Evolutionary conservation across 1,140 invertebrate genomes (phyloP).

Genomic region (Calephelis virginiensis): DNA sequence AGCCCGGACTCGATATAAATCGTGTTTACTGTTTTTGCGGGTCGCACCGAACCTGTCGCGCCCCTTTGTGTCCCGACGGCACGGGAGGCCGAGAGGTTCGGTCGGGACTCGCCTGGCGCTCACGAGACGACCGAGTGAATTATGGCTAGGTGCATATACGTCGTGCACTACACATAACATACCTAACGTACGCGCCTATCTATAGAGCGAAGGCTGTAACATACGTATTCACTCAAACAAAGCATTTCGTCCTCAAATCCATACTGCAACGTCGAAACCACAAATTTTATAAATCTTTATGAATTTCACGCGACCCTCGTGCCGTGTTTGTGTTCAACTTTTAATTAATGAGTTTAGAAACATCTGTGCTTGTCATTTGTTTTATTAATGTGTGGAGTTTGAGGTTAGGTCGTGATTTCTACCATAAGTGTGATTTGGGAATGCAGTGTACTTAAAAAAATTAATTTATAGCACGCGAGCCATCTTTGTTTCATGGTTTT

Average conservation of each 20-base stretch:
- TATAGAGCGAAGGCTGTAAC: conserved; percentile 68
- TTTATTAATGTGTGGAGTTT: conserved; percentile 64
- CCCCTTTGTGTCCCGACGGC: conserved; percentile 56
- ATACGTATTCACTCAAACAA: conserved; percentile 72
- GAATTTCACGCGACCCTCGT: conserved; percentile 44
- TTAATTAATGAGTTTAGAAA: conserved; percentile 55
- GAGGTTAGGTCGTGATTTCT: conserved; percentile 70
- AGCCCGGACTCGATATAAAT: conserved; percentile 56
- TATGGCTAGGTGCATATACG: conserved; percentile 67
- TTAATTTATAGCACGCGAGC: conserved; percentile 13
- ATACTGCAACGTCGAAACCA: conserved; percentile 47
- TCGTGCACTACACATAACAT: conserved; percentile 66
- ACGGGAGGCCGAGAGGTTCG: conserved; percentile 38
- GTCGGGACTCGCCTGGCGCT: conserved; percentile 51
- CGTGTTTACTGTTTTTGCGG: conserved; percentile 73
- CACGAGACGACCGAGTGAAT: conserved; percentile 55
- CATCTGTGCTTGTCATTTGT: conserved; percentile 68
- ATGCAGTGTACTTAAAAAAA: conserved; percentile 29
- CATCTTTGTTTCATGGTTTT: conserved; percentile 12
- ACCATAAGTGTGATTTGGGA: conserved; percentile 37
- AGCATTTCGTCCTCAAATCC: conserved; percentile 70
- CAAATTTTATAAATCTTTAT: conserved; percentile 52
- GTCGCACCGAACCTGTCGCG: conserved; percentile 52
- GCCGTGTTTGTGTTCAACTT: conserved; percentile 48
- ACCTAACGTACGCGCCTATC: conserved; percentile 63